Evolutionary conservation across 2,888 invertebrate genomes (phyloP).

Genomic region (Eupithecia pulchellata): DNA sequence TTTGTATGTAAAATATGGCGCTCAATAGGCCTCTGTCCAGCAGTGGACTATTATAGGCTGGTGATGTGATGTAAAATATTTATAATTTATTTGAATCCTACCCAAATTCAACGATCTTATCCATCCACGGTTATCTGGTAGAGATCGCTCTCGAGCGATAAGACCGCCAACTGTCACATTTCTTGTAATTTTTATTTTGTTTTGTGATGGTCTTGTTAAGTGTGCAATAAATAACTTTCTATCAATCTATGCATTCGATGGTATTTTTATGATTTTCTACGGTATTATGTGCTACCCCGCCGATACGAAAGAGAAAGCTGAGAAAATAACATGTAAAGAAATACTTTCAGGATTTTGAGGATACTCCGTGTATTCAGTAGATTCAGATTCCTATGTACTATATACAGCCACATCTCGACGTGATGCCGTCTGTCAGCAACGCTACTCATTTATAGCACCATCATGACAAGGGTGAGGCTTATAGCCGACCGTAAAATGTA

Average conservation of each 20-base stretch:
- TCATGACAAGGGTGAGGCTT: slow-evolving; percentile 28
- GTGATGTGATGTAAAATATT: too few species aligned
- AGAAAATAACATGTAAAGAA: too few species aligned
- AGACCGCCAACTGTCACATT: too few species aligned
- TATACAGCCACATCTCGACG: slow-evolving; percentile 11
- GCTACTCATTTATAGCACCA: slow-evolving; percentile 32
- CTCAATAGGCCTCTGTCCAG: too few species aligned
- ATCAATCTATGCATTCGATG: background rate
- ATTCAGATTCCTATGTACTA: too few species aligned
- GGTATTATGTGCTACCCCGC: background rate
- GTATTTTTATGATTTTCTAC: background rate
- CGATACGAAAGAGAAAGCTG: background rate
- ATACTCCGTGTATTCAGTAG: background rate
- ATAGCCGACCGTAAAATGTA: slow-evolving; percentile 31
- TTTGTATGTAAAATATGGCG: too few species aligned
- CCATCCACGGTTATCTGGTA: too few species aligned
- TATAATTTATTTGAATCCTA: too few species aligned
- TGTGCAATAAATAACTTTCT: background rate
- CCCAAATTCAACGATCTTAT: too few species aligned
- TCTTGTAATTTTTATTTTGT: too few species aligned
- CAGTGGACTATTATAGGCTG: too few species aligned
- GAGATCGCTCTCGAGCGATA: too few species aligned
- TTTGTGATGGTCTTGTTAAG: background rate
- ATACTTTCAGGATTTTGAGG: background rate
- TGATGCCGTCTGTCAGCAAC: slow-evolving; percentile 28